Evolutionary conservation across 1,140 invertebrate species (phyloP).

Genomic region (Contarinia nasturtii): DNA sequence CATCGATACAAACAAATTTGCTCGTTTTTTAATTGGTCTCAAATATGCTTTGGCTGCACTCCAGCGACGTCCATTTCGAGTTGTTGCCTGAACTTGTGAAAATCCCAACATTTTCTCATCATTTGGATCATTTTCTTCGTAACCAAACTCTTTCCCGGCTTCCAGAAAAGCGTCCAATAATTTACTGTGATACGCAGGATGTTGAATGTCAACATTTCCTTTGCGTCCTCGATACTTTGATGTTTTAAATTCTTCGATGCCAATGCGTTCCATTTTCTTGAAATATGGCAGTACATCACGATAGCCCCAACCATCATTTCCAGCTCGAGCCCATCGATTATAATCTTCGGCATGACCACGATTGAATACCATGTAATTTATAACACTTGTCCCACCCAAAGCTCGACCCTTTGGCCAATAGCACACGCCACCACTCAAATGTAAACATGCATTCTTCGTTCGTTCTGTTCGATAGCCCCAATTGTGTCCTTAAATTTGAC

Average conservation of each 20-base stretch:
- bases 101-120: conserved; percentile 40
- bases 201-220: conserved; percentile 47
- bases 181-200: conserved; percentile 37
- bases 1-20: conserved; percentile 59
- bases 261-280: conserved; percentile 52
- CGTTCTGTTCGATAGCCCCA: conserved; percentile 61
- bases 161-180: conserved; percentile 39
- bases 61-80: conserved; percentile 43
- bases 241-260: conserved; percentile 27
- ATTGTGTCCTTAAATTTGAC: conserved; percentile 36
- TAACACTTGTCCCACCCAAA: conserved; percentile 52
- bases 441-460: conserved; percentile 41
- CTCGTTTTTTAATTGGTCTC: conserved; percentile 42
- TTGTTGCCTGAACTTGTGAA: conserved; percentile 44
- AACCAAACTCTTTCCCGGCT: conserved; percentile 51
- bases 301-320: conserved; percentile 77
- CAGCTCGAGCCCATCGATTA: conserved; percentile 47
- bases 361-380: conserved; percentile 67
- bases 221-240: conserved; percentile 40
- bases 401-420: conserved; percentile 52
- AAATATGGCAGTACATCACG: conserved; percentile 65
- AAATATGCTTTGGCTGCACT: conserved; percentile 68
- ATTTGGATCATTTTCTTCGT: conserved; percentile 42
- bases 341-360: conserved; percentile 49
- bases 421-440: conserved; percentile 41